Conservation (phyloP, 64 coral and sea anemone species). For the Anthopleura sola region DNA sequence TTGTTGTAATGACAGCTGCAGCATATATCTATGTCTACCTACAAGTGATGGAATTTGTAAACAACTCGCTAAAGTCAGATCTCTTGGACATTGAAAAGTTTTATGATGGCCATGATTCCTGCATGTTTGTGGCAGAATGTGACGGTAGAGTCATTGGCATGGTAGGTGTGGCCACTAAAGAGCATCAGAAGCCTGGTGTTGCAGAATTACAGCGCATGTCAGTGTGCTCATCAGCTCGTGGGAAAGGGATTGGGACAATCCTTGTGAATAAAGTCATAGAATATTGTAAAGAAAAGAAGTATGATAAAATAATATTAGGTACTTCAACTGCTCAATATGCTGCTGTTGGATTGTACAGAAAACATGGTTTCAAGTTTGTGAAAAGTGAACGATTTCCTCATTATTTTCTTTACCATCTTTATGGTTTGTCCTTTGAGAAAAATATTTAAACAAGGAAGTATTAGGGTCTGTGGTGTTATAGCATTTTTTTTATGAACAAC, state of each 20-base stretch:
- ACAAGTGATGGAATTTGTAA: conserved; percentile 4
- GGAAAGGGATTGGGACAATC: conserved; percentile 15
- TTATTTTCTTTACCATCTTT: background rate
- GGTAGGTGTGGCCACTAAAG: conserved; percentile 10
- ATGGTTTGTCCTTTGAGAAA: background rate
- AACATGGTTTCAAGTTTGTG: conserved; percentile 12
- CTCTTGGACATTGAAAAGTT: conserved; percentile 33
- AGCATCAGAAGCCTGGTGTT: conserved; percentile 1
- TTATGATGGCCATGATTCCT: background rate
- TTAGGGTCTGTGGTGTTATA: too few species aligned
- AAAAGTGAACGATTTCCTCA: background rate
- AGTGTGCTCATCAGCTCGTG: background rate
- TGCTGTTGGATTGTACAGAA: conserved; percentile 21
- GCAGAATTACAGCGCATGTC: conserved; percentile 35
- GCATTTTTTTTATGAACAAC: too few species aligned
- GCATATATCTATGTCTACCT: conserved; percentile 12
- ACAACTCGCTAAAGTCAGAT: background rate
- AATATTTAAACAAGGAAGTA: too few species aligned
- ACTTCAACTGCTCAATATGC: conserved; percentile 1
- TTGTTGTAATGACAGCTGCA: background rate
- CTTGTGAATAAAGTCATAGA: conserved; percentile 1
- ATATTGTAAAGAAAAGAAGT: conserved; percentile 1
- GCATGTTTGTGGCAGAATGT: conserved; percentile 27
- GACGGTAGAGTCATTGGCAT: conserved; percentile 29
- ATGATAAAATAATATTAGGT: background rate